These are phyloP conservation scores for Alligator mississippiensis DNA, from an alignment of 2,113 vertebrate genomes.

Conservation along the genomic window DNA sequence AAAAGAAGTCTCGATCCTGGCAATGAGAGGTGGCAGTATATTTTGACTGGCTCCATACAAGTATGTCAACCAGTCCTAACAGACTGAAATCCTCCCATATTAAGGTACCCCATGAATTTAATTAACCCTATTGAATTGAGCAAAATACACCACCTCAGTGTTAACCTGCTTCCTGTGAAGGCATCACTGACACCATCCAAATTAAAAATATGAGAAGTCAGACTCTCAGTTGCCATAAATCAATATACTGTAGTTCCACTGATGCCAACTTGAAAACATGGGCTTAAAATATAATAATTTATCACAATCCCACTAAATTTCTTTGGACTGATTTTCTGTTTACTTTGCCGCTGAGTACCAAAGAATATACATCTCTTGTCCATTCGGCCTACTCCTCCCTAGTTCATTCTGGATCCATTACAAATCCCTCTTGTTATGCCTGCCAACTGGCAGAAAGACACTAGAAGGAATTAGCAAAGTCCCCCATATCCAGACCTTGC, in stretches of 20 bases:
- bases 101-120: conserved; percentile 19
- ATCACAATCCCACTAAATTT: background rate
- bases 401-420: background rate
- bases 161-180: conserved; percentile 38
- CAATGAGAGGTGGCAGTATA: background rate
- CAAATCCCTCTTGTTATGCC: background rate
- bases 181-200: background rate
- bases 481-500: background rate
- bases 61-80: conserved; percentile 42
- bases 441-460: background rate
- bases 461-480: background rate
- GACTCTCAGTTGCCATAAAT: conserved; percentile 20
- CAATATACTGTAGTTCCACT: background rate
- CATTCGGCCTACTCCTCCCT: background rate
- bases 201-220: background rate
- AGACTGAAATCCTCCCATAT: conserved; percentile 36
- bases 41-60: conserved; percentile 42
- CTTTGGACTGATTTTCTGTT: background rate
- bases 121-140: conserved; percentile 39
- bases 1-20: background rate
- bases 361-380: background rate
- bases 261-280: background rate
- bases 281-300: background rate
- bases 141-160: conserved; percentile 24
- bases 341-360: background rate